phyloP scores from a whole-genome alignment of 2,888 invertebrate genomes.

The Cerastis leucographa region DNA sequence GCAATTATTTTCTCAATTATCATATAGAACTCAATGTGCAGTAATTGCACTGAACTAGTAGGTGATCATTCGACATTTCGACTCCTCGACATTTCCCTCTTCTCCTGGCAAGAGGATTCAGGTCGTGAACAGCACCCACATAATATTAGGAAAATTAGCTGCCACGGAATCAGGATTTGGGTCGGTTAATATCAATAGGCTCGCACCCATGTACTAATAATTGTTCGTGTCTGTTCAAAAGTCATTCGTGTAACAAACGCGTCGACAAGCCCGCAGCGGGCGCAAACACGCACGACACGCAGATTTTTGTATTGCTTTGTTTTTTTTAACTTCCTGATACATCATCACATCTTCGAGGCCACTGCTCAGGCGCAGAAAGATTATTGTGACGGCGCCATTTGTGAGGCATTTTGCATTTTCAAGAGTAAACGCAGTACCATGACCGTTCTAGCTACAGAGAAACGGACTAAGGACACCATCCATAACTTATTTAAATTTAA shows the following conservation, averaged over 20 bases:
- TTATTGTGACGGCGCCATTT: background rate
- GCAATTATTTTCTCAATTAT: too few relatives aligned
- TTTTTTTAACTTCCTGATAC: background rate
- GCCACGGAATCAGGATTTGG: background rate
- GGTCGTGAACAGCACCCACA: background rate
- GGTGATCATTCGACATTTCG: too few relatives aligned
- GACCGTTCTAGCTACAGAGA: background rate
- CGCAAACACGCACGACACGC: constrained; percentile 25
- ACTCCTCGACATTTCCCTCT: background rate
- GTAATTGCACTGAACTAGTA: too few relatives aligned
- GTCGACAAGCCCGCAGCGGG: background rate
- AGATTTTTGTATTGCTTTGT: constrained; percentile 20
- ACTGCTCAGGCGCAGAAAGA: background rate
- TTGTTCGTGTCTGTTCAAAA: background rate
- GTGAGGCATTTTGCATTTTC: too few relatives aligned
- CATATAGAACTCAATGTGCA: too few relatives aligned
- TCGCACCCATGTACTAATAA: background rate
- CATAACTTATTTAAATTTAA: background rate
- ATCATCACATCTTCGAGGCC: background rate
- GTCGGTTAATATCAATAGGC: background rate
- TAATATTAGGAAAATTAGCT: background rate
- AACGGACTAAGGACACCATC: background rate
- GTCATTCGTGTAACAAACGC: constrained; percentile 2
- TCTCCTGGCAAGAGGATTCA: background rate
- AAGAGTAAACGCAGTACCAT: background rate